phyloP scores from a whole-genome alignment of 1,140 invertebrate genomes.

The Scaptomyza montana region DNA sequence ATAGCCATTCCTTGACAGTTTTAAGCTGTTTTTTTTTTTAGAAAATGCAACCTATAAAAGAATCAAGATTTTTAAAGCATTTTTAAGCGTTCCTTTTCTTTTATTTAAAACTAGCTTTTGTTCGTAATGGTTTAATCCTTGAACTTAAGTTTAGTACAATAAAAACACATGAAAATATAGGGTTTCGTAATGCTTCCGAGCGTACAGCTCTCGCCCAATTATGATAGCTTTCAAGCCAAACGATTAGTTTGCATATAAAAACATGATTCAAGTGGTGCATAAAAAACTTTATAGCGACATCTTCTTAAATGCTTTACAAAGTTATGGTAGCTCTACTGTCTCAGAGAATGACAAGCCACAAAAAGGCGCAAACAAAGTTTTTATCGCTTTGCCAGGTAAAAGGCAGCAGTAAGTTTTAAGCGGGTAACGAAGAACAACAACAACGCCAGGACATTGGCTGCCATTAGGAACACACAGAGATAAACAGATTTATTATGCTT shows the following conservation, averaged over 20 bases:
- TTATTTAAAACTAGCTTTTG: too few species aligned
- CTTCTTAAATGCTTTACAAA: not conserved
- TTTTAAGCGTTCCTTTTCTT: too few species aligned
- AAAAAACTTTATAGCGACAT: not conserved
- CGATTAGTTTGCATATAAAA: not conserved
- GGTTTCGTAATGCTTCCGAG: too few species aligned
- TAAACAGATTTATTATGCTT: slow-evolving; percentile 78
- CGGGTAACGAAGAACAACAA: slow-evolving; percentile 31
- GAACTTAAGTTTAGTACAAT: too few species aligned
- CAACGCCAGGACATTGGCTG: slow-evolving; percentile 58
- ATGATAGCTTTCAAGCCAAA: too few species aligned
- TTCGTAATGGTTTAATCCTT: not conserved
- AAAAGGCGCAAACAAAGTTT: slow-evolving; percentile 32
- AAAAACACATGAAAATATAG: too few species aligned
- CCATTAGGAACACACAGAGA: slow-evolving; percentile 51
- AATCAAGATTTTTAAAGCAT: too few species aligned
- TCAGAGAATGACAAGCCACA: slow-evolving; percentile 22
- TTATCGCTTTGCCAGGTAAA: slow-evolving; percentile 33
- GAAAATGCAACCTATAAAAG: too few species aligned
- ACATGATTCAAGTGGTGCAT: not conserved
- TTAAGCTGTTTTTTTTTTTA: too few species aligned
- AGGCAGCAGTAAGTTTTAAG: slow-evolving; percentile 50
- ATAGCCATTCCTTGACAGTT: too few species aligned
- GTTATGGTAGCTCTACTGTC: not conserved
- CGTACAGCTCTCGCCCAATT: too few species aligned